These are phyloP conservation scores for Charaxes varanes DNA, from an alignment of 1,140 invertebrate species.

Conservation along the genomic window DNA sequence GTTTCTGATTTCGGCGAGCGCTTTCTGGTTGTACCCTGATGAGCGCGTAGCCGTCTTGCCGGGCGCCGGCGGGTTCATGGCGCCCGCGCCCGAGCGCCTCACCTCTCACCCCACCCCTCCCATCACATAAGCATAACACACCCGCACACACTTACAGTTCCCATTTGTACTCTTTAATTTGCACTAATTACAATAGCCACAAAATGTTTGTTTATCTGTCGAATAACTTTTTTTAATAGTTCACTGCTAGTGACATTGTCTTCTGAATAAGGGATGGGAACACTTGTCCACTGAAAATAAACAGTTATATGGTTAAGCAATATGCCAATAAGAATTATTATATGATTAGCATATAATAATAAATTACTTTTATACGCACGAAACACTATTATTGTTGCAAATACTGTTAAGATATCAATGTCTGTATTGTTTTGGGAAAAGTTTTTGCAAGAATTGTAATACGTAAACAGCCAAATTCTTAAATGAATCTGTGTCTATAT, in stretches of 20 bases:
- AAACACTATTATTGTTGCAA: no score
- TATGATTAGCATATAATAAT: no score
- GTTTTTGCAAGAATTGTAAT: no score
- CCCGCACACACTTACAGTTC: slow-evolving; percentile 44
- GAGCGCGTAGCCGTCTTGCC: slow-evolving; percentile 82
- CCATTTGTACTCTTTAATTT: slow-evolving; percentile 38
- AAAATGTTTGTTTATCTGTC: slow-evolving; percentile 3
- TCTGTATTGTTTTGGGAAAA: no score
- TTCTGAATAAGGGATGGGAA: slow-evolving; percentile 2
- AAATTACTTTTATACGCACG: no score
- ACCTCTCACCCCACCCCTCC: slow-evolving; percentile 67
- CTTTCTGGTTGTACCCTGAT: slow-evolving; percentile 90
- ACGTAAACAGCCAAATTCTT: no score
- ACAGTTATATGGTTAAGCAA: background rate
- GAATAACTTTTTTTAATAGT: slow-evolving; percentile 11
- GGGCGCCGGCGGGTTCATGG: slow-evolving; percentile 81
- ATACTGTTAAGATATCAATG: no score
- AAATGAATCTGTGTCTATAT: no score
- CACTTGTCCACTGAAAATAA: slow-evolving; percentile 14
- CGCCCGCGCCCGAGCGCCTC: slow-evolving; percentile 70
- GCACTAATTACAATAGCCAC: slow-evolving; percentile 16
- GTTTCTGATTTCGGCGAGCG: slow-evolving; percentile 90
- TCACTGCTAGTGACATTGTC: slow-evolving; percentile 20
- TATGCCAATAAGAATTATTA: slow-evolving; percentile 6
- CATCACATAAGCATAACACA: slow-evolving; percentile 54